These are phyloP conservation scores for Diachasma alloeum DNA, from an alignment of 1,140 invertebrate genomes.

Conservation along the genomic window DNA sequence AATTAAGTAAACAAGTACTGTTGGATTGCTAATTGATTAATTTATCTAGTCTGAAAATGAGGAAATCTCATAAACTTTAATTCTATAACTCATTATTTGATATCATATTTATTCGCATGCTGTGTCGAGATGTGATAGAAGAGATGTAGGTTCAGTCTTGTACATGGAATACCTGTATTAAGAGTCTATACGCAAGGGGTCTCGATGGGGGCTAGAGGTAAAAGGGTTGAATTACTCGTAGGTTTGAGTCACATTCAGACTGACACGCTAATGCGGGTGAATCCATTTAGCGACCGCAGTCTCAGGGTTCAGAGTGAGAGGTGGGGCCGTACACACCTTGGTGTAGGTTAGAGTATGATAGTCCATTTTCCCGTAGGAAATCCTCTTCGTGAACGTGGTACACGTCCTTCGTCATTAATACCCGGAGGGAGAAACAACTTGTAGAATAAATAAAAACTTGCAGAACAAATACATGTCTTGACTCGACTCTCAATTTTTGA, in stretches of 20 bases:
- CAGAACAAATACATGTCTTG: too few species aligned
- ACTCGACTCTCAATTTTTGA: not conserved
- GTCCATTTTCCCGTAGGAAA: conserved; percentile 10
- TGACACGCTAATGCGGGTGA: conserved; percentile 53
- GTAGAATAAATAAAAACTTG: not conserved
- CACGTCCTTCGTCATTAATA: conserved; percentile 13
- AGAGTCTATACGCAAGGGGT: conserved; percentile 1
- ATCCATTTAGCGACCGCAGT: conserved; percentile 58
- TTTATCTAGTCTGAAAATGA: too few species aligned
- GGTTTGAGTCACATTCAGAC: conserved; percentile 45
- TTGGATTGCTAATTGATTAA: too few species aligned
- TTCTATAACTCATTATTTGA: not conserved
- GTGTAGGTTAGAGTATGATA: conserved; percentile 7
- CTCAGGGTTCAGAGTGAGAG: conserved; percentile 27
- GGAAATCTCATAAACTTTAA: too few species aligned
- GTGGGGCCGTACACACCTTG: conserved; percentile 3
- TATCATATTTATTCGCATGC: not conserved
- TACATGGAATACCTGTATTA: not conserved
- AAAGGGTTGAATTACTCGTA: conserved; percentile 38
- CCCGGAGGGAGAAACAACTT: not conserved
- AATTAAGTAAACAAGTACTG: too few species aligned
- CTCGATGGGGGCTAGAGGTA: not conserved
- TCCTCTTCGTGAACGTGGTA: conserved; percentile 17
- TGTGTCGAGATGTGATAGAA: not conserved
- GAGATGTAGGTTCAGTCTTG: not conserved